phyloP scores from a whole-genome alignment of 2,113 vertebrate genomes.

The Amphilophus citrinellus region DNA sequence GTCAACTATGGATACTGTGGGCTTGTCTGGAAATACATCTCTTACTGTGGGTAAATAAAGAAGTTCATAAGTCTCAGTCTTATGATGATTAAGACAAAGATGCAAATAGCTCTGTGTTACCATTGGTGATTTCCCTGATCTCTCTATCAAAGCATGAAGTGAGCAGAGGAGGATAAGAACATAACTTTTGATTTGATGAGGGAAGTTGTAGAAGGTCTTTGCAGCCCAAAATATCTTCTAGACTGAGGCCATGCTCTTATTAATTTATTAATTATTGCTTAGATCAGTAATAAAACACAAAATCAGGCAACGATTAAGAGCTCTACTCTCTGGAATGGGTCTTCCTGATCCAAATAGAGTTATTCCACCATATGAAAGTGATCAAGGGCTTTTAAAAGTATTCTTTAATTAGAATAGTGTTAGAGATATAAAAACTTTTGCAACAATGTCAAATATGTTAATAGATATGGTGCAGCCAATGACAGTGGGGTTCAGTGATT shows the following conservation, averaged over 20 bases:
- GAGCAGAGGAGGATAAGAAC: not conserved
- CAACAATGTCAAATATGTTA: no score
- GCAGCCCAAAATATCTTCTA: not conserved
- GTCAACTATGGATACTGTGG: no score
- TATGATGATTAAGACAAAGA: no score
- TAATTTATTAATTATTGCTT: not conserved
- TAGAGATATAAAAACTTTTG: no score
- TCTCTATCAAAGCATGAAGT: not conserved
- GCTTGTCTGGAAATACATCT: no score
- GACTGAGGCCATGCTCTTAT: not conserved
- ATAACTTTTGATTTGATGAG: not conserved
- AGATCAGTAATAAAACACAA: not conserved
- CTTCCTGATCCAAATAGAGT: not conserved
- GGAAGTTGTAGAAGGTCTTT: not conserved
- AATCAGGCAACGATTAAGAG: not conserved
- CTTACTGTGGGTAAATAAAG: no score
- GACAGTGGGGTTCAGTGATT: no score
- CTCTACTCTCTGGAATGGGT: not conserved
- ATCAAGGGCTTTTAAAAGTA: no score
- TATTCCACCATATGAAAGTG: not conserved
- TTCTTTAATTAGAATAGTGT: no score
- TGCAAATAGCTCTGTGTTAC: no score
- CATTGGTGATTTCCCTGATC: not conserved
- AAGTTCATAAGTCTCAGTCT: no score
- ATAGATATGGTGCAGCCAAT: no score